These are phyloP conservation scores for Harpagifer antarcticus DNA, from an alignment of 2,797 vertebrate species.

Conservation along the genomic window DNA sequence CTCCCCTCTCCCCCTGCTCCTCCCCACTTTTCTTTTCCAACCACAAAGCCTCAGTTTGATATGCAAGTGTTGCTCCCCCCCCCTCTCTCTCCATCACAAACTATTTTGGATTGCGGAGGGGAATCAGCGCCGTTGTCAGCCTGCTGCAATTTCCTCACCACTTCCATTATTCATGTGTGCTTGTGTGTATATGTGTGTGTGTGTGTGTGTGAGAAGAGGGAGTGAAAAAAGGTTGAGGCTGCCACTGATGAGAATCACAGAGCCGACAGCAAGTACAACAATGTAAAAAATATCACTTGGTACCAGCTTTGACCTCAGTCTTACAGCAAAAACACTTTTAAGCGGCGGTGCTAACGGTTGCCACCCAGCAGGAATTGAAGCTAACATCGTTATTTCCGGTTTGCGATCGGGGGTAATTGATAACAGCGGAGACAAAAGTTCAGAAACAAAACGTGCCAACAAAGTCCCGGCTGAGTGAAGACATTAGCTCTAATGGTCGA, in stretches of 20 bases:
- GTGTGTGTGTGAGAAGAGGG: slow-evolving; percentile 22
- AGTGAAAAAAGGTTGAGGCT: slow-evolving; percentile 62
- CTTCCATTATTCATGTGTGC: slow-evolving; percentile 75
- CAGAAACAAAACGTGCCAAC: neutral
- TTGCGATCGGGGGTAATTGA: slow-evolving; percentile 23
- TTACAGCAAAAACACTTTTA: slow-evolving; percentile 32
- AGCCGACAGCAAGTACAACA: slow-evolving; percentile 57
- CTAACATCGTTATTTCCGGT: slow-evolving; percentile 1
- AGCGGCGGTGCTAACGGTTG: neutral
- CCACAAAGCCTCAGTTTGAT: slow-evolving; percentile 70
- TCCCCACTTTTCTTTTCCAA: slow-evolving; percentile 19
- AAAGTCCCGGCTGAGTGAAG: neutral
- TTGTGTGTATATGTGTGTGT: slow-evolving; percentile 14
- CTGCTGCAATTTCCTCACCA: slow-evolving; percentile 65
- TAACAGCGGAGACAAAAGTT: neutral
- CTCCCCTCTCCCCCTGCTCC: slow-evolving; percentile 4
- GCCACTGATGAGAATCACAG: slow-evolving; percentile 64
- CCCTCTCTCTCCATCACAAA: slow-evolving; percentile 26
- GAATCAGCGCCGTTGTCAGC: slow-evolving; percentile 67
- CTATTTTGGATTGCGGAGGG: slow-evolving; percentile 66
- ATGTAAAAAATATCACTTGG: slow-evolving; percentile 55
- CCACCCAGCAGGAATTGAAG: neutral
- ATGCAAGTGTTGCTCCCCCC: slow-evolving; percentile 62
- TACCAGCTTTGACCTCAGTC: slow-evolving; percentile 50
- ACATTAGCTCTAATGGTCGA: neutral